phyloP scores from a whole-genome alignment of 2,113 vertebrate species.

The Malurus cyaneus region DNA sequence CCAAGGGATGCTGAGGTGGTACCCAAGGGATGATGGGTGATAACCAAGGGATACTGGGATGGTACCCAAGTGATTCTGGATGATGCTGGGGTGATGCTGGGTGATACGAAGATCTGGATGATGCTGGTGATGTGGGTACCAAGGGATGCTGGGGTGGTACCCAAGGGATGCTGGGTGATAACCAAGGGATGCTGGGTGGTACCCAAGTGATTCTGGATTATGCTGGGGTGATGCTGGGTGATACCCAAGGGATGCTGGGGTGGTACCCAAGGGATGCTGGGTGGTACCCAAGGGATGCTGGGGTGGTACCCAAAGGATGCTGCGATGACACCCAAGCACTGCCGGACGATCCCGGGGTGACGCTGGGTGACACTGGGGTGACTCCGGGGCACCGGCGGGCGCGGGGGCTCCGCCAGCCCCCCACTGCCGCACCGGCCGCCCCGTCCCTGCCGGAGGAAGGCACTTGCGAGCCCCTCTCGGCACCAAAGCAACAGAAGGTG shows the following conservation, averaged over 20 bases:
- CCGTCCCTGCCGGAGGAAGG: not conserved
- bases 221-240: too few relatives aligned
- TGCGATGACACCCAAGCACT: not conserved
- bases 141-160: not conserved
- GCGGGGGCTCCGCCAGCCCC: not conserved
- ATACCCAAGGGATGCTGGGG: not conserved
- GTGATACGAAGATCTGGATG: too few relatives aligned
- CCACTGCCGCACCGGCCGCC: accelerated
- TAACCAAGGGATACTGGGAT: not conserved
- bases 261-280: not conserved
- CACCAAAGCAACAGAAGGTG: slow-evolving; percentile 53
- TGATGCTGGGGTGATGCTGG: not conserved
- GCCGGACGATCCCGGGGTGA: not conserved
- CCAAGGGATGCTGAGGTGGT: not conserved
- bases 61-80: too few relatives aligned
- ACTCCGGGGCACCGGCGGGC: accelerated
- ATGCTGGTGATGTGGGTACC: too few relatives aligned
- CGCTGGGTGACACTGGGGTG: accelerated
- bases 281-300: not conserved
- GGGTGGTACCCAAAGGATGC: too few relatives aligned
- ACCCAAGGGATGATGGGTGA: not conserved
- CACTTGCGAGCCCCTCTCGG: not conserved
- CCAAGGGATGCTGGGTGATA: not conserved
- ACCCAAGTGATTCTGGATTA: not conserved
- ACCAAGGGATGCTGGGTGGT: too few relatives aligned